phyloP scores from a whole-genome alignment of 2,797 vertebrate species.

The Tragelaphus oryx region DNA sequence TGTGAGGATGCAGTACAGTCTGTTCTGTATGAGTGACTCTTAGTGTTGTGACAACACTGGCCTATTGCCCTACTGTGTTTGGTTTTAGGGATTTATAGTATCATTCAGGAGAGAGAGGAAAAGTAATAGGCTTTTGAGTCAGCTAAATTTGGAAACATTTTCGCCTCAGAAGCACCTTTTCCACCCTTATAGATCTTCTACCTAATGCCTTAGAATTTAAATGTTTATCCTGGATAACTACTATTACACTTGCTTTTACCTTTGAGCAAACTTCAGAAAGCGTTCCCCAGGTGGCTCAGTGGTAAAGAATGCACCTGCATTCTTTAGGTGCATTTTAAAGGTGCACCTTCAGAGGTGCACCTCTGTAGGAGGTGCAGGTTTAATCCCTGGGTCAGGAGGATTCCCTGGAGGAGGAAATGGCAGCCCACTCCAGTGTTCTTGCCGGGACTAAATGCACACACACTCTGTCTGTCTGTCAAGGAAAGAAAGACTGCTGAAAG shows the following conservation, averaged over 20 bases:
- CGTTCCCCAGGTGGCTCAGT: not conserved
- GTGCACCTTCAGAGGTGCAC: too few relatives aligned
- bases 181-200: not conserved
- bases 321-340: too few relatives aligned
- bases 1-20: not conserved
- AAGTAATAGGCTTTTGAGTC: not conserved
- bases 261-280: not conserved
- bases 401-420: not conserved
- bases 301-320: not conserved
- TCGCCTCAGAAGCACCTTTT: not conserved
- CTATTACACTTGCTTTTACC: not conserved
- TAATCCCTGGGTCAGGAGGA: not conserved
- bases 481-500: not conserved
- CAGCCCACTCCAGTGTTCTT: not conserved
- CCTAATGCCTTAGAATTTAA: not conserved
- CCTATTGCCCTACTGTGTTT: not conserved
- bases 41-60: slow-evolving; percentile 41
- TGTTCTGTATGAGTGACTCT: slow-evolving; percentile 40
- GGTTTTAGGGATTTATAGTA: not conserved
- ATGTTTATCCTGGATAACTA: not conserved
- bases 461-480: not conserved
- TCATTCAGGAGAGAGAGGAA: not conserved
- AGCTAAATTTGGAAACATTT: not conserved
- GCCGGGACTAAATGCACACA: not conserved
- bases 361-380: not conserved